These are phyloP conservation scores for Parazoanthus swiftii DNA, from an alignment of 92 coral and sea anemone species.

Conservation along the genomic window DNA sequence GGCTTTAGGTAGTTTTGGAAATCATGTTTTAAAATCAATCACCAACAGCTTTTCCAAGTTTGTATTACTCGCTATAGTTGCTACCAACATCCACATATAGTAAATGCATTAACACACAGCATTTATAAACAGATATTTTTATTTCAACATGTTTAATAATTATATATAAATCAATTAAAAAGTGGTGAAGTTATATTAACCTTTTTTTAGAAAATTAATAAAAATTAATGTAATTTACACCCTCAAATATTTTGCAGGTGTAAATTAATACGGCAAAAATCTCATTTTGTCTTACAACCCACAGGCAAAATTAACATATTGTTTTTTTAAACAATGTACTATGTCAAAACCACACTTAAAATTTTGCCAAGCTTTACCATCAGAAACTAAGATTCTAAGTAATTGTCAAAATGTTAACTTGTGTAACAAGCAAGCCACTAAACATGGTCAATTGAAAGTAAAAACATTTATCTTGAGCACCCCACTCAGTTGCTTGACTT, in stretches of 20 bases:
- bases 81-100: background rate
- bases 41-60: too few species aligned
- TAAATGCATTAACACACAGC: background rate
- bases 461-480: background rate
- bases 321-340: background rate
- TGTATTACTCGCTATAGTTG: too few species aligned
- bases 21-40: too few species aligned
- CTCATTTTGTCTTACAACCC: background rate
- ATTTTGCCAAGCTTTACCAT: background rate
- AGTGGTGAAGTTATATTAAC: slow-evolving; percentile 11
- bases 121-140: background rate
- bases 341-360: too few species aligned
- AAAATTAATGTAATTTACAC: background rate
- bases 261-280: background rate
- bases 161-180: background rate
- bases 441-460: too few species aligned
- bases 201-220: background rate
- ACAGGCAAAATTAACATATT: background rate
- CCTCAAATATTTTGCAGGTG: background rate
- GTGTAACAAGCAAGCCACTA: background rate
- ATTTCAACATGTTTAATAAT: slow-evolving; percentile 8
- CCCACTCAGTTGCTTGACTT: background rate
- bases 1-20: too few species aligned
- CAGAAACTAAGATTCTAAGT: background rate
- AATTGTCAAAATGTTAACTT: background rate